Conservation (phyloP, 30 jellyfish, hydroid and myxozoan genomes). For the Chrysaora quinquecirrha region DNA sequence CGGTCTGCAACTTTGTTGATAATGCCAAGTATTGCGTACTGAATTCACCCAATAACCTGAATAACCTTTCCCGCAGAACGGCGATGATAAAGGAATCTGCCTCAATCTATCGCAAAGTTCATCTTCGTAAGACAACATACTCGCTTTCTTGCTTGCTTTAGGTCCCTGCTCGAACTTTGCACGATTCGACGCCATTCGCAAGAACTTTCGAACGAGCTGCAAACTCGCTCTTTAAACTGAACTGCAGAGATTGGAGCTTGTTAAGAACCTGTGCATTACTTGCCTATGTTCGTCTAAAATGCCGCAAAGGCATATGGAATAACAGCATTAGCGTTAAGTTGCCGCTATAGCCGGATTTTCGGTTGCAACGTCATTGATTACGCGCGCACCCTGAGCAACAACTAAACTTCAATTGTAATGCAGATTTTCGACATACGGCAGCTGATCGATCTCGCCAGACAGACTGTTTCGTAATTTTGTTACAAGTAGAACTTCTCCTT, state of each 20-base stretch:
- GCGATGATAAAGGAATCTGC: slow-evolving; percentile 32
- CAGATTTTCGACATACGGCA: not conserved
- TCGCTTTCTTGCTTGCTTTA: no score
- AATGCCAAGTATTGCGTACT: not conserved
- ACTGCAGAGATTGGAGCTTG: no score
- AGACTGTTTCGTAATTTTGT: no score
- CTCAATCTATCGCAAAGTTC: slow-evolving; percentile 39
- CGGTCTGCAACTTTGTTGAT: slow-evolving; percentile 36
- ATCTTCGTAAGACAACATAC: slow-evolving; percentile 2
- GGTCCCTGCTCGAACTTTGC: no score
- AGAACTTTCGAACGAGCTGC: no score
- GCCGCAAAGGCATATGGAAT: not conserved
- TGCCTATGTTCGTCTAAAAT: not conserved
- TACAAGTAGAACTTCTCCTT: no score
- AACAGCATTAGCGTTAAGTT: not conserved
- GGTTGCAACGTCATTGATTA: slow-evolving; percentile 27
- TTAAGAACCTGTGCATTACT: no score
- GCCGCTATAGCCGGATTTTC: not conserved
- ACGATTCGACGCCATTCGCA: no score
- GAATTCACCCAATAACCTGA: not conserved
- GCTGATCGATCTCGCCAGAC: slow-evolving; percentile 29
- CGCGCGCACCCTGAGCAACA: slow-evolving; percentile 51
- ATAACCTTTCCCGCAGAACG: slow-evolving; percentile 9
- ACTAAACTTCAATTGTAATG: slow-evolving; percentile 32
- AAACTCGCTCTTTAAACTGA: no score